Evolutionary conservation across 35 echinoderm and acorn worm genomes (phyloP), one percentile per base, ranked within the genome.

Genomic region (Apostichopus japonicus): DNA sequence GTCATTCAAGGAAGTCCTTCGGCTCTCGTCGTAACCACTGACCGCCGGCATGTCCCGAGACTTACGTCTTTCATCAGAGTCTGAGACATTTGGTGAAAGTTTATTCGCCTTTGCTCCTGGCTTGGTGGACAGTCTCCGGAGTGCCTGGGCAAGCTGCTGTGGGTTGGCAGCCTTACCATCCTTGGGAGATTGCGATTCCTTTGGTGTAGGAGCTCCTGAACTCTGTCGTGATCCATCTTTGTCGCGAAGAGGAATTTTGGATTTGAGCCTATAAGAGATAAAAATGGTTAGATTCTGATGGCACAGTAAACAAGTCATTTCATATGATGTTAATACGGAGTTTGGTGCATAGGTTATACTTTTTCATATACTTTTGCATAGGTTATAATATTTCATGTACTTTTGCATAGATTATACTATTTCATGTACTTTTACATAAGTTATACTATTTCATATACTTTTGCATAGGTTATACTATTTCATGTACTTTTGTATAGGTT

Each of bases 71-170:
- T 79, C 77, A 54, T 90, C 87, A 73, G 22, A 19, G 9, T 77
- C 72, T 63, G 86, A 65, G 58, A 51, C 23, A 11, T 87, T 87
- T 11, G 56, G 54, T 11, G 44, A 65, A 22, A 44, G 27, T 51
- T 16, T 89, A 2, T 89, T 65, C 2, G 23, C 21, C 58, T 91
- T 75, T 16, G 55, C 89, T 21, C 53, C 75, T 78, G 93, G 91
- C 21, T 92, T 87, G 16, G 62, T 52, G n/a, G 94, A 95, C 56
- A 97, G 93, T 56, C 96, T 90, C 51, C 91, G 92, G 17, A 97
- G 77, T 19, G 96, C 96, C 53, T 91, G 91, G 11, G 96, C 96
- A 10, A 97, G 93, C 87, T 97, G 91, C 80, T 90, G 63, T 70
- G 96, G 96, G 53, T 94, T 97, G 84, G 94, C 96, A 22, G 80